Percentiles rank a stretch among this genome's conserved stretches.
phyloP scores from a whole-genome alignment of 2,113 vertebrate species.

The Lycaon pictus region DNA sequence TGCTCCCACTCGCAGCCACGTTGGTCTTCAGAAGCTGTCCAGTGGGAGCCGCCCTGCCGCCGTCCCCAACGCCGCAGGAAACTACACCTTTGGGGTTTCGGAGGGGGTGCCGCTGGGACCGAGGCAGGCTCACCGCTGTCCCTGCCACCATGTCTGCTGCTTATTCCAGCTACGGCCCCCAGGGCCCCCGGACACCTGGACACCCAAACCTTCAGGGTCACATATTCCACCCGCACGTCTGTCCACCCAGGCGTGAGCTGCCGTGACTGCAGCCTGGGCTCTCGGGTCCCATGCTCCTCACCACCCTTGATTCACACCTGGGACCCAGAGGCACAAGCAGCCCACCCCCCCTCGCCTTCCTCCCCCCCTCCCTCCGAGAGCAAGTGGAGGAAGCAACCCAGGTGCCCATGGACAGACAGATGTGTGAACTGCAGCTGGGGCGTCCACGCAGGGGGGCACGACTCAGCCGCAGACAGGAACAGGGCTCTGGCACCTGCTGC shows the following conservation, averaged over 20 bases:
- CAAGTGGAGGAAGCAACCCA: rapidly evolving
- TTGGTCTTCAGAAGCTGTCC: rapidly evolving
- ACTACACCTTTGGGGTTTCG: neutral
- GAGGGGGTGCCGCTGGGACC: neutral
- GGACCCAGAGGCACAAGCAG: neutral
- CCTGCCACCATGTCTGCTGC: rapidly evolving
- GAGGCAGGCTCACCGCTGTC: neutral
- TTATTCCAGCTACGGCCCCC: neutral
- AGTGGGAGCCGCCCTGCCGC: neutral
- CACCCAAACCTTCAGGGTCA: rapidly evolving
- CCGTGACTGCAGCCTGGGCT: rapidly evolving
- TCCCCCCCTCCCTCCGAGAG: rapidly evolving
- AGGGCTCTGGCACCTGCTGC: rapidly evolving
- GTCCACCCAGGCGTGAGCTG: rapidly evolving
- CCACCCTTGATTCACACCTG: rapidly evolving
- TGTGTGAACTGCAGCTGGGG: rapidly evolving
- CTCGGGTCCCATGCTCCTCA: neutral
- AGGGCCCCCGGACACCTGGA: neutral
- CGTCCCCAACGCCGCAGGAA: too few relatives aligned
- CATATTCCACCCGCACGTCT: rapidly evolving
- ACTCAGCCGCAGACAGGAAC: neutral
- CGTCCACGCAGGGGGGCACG: rapidly evolving
- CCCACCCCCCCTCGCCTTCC: rapidly evolving
- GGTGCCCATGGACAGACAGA: rapidly evolving
- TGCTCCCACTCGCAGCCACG: neutral